Conservation (phyloP, 2,797 vertebrate genomes). For the Lagorchestes hirsutus region DNA sequence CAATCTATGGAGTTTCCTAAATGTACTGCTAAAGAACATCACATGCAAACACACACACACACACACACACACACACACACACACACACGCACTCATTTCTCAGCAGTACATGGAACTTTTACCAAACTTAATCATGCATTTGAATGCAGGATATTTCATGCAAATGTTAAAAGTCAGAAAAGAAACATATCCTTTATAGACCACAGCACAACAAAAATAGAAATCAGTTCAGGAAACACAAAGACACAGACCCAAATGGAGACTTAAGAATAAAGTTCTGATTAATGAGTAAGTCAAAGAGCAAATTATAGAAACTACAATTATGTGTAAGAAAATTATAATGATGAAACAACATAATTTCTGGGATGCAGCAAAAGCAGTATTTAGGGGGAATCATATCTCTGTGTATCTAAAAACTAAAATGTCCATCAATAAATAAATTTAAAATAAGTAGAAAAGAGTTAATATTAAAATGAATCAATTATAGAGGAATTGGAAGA, state of each 20-base stretch:
- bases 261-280: background rate
- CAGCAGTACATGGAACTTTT: background rate
- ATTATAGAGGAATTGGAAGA: background rate
- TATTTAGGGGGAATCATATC: background rate
- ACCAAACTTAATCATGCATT: background rate
- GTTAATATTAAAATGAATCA: background rate
- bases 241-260: background rate
- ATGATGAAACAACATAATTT: background rate
- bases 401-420: background rate
- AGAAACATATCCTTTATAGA: background rate
- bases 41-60: too few relatives aligned
- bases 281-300: background rate
- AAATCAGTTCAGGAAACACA: background rate
- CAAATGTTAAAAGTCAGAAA: background rate
- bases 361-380: background rate
- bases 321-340: background rate
- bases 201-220: background rate
- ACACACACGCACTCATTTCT: too few relatives aligned
- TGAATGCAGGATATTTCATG: background rate
- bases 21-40: background rate
- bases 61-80: too few relatives aligned
- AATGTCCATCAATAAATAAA: background rate
- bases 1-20: background rate
- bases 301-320: background rate
- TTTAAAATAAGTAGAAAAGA: background rate